phyloP scores from a whole-genome alignment of 1,140 invertebrate species.

The Battus philenor region DNA sequence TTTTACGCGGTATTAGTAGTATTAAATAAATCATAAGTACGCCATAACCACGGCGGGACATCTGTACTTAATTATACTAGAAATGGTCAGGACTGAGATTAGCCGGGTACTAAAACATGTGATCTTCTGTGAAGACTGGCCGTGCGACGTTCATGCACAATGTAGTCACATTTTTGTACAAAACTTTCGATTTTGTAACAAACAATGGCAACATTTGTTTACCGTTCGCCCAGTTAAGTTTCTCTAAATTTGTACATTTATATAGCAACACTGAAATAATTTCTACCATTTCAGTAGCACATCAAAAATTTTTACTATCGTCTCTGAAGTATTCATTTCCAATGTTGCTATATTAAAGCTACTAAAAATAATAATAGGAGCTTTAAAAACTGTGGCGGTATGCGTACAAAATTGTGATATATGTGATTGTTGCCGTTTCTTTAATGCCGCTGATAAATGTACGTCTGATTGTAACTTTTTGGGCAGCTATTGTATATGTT shows the following conservation, averaged over 20 bases:
- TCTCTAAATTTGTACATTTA: background rate
- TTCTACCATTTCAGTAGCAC: too few relatives aligned
- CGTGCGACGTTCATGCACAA: constrained; percentile 55
- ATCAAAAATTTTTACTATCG: too few relatives aligned
- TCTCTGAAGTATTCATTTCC: too few relatives aligned
- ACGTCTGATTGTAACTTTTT: background rate
- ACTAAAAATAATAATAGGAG: too few relatives aligned
- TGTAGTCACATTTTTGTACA: constrained; percentile 68
- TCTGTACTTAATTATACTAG: constrained; percentile 21
- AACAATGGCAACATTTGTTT: background rate
- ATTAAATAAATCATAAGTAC: too few relatives aligned
- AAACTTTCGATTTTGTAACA: constrained; percentile 29
- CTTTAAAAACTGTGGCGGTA: too few relatives aligned
- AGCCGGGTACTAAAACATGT: constrained; percentile 34
- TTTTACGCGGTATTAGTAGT: too few relatives aligned
- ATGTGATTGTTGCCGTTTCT: constrained; percentile 12
- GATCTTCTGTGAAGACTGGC: constrained; percentile 61
- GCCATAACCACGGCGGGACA: constrained; percentile 4
- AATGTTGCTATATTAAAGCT: too few relatives aligned
- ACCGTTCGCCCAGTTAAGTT: background rate
- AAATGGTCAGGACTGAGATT: constrained; percentile 31
- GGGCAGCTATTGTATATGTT: constrained; percentile 7
- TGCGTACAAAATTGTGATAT: constrained; percentile 15
- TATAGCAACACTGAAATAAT: too few relatives aligned
- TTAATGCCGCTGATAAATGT: constrained; percentile 1